Evolutionary conservation across 2,888 invertebrate species (phyloP).

Genomic region (Lydus trimaculatus): DNA sequence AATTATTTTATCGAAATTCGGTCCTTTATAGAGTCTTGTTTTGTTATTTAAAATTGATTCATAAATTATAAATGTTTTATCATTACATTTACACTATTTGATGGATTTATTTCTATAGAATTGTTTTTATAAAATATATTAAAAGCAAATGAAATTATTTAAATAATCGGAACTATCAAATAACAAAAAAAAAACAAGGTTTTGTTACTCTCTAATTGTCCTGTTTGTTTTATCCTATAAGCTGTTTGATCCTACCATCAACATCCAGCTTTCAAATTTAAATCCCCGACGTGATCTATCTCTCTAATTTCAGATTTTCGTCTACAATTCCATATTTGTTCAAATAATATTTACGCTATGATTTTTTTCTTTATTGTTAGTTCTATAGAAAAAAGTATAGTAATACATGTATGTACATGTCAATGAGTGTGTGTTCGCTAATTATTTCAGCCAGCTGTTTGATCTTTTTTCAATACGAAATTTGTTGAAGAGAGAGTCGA

Average conservation of each 20-base stretch:
- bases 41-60: neutral
- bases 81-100: neutral
- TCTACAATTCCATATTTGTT: neutral
- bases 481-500: neutral
- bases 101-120: neutral
- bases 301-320: neutral
- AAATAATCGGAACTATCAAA: too few species aligned
- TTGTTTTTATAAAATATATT: neutral
- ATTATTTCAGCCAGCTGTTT: constrained; percentile 5
- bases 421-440: neutral
- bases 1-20: neutral
- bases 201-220: neutral
- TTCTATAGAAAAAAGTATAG: neutral
- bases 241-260: neutral
- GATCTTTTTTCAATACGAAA: too few species aligned
- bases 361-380: neutral
- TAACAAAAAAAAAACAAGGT: neutral
- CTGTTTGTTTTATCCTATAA: neutral
- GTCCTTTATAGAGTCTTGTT: neutral
- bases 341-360: neutral
- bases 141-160: neutral
- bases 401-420: neutral
- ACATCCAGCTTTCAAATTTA: neutral
- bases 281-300: neutral
- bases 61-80: neutral